A percentile compares a stretch with the other conserved stretches of the same genome.
These are phyloP conservation scores for Toxonevra muliebris DNA, from an alignment of 2,888 invertebrate genomes.

Conservation along the genomic window DNA sequence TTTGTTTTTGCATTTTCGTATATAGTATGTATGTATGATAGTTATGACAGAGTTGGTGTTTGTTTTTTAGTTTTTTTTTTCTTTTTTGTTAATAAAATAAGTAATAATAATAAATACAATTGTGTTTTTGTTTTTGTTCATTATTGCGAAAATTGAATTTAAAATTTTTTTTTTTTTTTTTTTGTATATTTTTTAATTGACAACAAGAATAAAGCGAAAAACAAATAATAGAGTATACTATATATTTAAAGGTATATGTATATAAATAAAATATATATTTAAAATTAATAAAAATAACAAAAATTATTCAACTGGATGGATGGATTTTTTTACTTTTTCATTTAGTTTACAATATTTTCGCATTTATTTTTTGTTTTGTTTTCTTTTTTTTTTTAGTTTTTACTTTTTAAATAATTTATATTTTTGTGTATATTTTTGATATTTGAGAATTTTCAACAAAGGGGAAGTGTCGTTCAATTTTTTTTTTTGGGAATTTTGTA, in stretches of 20 bases:
- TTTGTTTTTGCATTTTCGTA: too few relatives aligned
- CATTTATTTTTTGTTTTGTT: constrained; percentile 20
- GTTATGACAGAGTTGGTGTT: too few relatives aligned
- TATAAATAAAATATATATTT: constrained; percentile 34
- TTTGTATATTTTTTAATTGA: constrained; percentile 4
- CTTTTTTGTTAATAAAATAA: too few relatives aligned
- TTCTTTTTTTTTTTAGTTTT: constrained; percentile 23
- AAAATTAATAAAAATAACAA: constrained; percentile 25
- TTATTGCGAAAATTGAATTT: constrained; percentile 1
- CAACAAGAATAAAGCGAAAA: neutral
- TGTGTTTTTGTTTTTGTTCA: too few relatives aligned
- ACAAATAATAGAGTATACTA: constrained; percentile 32
- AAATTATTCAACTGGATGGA: constrained; percentile 45
- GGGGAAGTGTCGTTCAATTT: constrained; percentile 21
- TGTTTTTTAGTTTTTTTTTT: too few relatives aligned
- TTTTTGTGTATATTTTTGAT: constrained; percentile 14
- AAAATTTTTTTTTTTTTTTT: constrained; percentile 4
- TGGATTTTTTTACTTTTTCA: constrained; percentile 33
- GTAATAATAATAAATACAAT: too few relatives aligned
- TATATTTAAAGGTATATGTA: constrained; percentile 15
- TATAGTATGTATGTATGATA: too few relatives aligned
- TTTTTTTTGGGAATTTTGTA: constrained; percentile 34
- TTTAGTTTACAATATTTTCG: constrained; percentile 3
- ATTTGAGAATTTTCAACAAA: constrained; percentile 37
- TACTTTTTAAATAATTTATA: constrained; percentile 20